phyloP scores from a whole-genome alignment of 92 coral and sea anemone species.

The Montipora capitata region DNA sequence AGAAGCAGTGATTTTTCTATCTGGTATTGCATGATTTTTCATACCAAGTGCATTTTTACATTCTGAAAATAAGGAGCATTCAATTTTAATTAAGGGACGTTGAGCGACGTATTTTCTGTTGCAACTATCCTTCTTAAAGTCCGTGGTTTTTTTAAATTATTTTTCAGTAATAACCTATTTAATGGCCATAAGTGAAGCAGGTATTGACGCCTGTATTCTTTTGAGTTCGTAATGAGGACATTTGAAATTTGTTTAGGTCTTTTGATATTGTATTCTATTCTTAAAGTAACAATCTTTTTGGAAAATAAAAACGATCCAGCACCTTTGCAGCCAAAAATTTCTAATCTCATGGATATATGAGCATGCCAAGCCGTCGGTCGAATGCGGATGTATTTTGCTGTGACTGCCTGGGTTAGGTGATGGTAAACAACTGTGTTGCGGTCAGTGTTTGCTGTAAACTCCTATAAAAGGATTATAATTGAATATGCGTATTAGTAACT shows the following conservation, averaged over 20 bases:
- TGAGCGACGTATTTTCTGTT: too few relatives aligned
- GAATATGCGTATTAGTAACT: too few relatives aligned
- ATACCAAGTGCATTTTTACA: not conserved
- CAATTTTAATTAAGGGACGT: too few relatives aligned
- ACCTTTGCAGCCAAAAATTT: not conserved
- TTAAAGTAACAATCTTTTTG: not conserved
- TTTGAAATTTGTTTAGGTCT: too few relatives aligned
- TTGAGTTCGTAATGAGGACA: too few relatives aligned
- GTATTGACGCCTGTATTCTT: too few relatives aligned
- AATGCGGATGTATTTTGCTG: not conserved
- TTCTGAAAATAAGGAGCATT: not conserved
- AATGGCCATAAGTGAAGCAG: too few relatives aligned
- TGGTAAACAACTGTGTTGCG: not conserved
- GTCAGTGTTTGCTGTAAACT: not conserved
- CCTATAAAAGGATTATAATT: not conserved
- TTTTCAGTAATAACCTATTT: not conserved
- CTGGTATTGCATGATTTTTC: not conserved
- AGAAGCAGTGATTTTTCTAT: not conserved
- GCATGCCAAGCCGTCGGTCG: not conserved
- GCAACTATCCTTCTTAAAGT: too few relatives aligned
- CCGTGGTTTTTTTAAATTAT: too few relatives aligned
- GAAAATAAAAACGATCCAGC: not conserved
- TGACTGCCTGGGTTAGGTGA: not conserved
- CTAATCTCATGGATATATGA: not conserved
- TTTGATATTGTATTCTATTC: too few relatives aligned